phyloP scores from a whole-genome alignment of 2,797 vertebrate genomes.

The Malurus leucopterus region DNA sequence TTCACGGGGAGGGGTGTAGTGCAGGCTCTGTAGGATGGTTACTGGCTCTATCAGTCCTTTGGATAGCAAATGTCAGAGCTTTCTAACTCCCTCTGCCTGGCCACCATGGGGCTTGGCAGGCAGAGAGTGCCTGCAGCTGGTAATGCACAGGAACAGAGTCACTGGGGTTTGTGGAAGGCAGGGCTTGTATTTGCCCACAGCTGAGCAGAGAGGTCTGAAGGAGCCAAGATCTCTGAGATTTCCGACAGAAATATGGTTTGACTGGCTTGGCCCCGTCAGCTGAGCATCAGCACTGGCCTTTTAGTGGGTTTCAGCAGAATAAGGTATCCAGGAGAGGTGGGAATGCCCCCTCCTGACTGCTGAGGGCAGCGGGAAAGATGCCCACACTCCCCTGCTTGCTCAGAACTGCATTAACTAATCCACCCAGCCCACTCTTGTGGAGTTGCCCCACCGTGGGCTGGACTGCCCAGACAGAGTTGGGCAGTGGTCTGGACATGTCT shows the following conservation, averaged over 20 bases:
- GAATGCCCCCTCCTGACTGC: not conserved
- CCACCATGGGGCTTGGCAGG: accelerated
- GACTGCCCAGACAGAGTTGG: not conserved
- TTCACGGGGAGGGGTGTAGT: not conserved
- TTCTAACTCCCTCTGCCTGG: not conserved
- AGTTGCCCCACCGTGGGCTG: accelerated
- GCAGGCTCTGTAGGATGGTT: not conserved
- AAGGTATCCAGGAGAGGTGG: not conserved
- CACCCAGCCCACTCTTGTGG: not conserved
- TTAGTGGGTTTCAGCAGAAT: not conserved
- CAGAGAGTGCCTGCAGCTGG: not conserved
- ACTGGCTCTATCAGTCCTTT: not conserved
- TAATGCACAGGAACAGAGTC: not conserved
- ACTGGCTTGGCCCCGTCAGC: not conserved
- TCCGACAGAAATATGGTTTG: not conserved
- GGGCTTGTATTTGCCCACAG: not conserved
- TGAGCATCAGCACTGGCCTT: not conserved
- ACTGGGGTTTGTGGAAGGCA: not conserved
- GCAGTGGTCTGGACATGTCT: not conserved
- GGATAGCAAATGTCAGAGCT: not conserved
- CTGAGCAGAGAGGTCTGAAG: not conserved
- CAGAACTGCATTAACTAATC: not conserved
- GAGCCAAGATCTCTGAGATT: not conserved
- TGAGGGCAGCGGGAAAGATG: not conserved
- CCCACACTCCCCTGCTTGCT: not conserved